Conservation (phyloP, 2,888 invertebrate genomes). For the Anarsia innoxiella region DNA sequence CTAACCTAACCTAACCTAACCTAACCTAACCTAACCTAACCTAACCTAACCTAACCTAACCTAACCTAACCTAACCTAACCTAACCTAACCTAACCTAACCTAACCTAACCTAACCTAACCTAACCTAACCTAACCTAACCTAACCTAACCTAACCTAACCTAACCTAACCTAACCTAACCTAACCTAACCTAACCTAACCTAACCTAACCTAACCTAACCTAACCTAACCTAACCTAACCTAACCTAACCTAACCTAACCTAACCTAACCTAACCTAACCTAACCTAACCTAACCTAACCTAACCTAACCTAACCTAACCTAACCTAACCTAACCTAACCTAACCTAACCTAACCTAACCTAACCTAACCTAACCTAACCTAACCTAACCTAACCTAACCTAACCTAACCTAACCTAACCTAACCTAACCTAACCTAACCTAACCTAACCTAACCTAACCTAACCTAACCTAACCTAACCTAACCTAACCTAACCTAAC, state of each 20-base stretch:
- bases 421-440: conserved; percentile 14
- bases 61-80: conserved; percentile 21
- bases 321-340: conserved; percentile 14
- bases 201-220: conserved; percentile 19
- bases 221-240: conserved; percentile 20
- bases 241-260: conserved; percentile 16
- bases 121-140: conserved; percentile 20
- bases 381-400: conserved; percentile 19
- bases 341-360: conserved; percentile 15
- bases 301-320: conserved; percentile 14
- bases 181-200: conserved; percentile 20
- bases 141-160: conserved; percentile 21
- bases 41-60: conserved; percentile 20
- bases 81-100: conserved; percentile 21
- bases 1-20: conserved; percentile 18
- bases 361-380: conserved; percentile 14
- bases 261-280: conserved; percentile 14
- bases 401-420: conserved; percentile 19
- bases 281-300: conserved; percentile 14
- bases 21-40: conserved; percentile 20
- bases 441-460: conserved; percentile 11
- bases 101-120: conserved; percentile 20
- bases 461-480: conserved; percentile 16
- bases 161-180: conserved; percentile 20
- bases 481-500: conserved; percentile 17